phyloP scores from a whole-genome alignment of 2,113 vertebrate genomes.

The Sebastes fasciatus region DNA sequence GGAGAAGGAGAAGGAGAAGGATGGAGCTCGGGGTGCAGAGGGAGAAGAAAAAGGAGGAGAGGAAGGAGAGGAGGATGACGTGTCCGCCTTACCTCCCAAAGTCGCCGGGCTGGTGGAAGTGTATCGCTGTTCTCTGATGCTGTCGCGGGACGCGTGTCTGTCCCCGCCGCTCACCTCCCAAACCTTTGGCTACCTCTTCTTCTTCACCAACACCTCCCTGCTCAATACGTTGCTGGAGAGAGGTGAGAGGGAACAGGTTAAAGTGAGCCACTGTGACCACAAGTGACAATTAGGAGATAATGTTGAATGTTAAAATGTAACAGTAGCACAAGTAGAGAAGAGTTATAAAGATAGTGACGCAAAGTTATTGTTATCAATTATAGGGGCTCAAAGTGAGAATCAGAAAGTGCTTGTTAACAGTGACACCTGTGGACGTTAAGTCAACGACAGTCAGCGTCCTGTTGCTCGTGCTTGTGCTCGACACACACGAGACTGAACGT shows the following conservation, averaged over 20 bases:
- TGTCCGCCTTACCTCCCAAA: constrained; percentile 86
- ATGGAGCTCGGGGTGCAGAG: constrained; percentile 49
- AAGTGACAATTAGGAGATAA: not conserved
- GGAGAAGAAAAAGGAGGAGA: constrained; percentile 64
- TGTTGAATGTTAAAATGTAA: not conserved
- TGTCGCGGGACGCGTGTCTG: constrained; percentile 89
- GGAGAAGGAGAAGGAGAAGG: constrained; percentile 81
- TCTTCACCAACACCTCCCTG: constrained; percentile 96
- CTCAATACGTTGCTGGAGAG: constrained; percentile 94
- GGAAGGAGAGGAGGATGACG: constrained; percentile 80
- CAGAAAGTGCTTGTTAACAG: too few relatives aligned
- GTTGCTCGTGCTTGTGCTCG: too few relatives aligned
- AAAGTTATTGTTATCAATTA: not conserved
- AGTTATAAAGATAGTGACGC: not conserved
- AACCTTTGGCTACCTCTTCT: constrained; percentile 95
- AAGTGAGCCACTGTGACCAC: not conserved
- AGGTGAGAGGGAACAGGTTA: constrained; percentile 81
- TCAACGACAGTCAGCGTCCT: too few relatives aligned
- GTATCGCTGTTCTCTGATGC: constrained; percentile 89
- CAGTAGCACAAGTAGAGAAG: not conserved
- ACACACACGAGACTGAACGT: too few relatives aligned
- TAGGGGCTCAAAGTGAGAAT: too few relatives aligned
- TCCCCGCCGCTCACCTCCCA: constrained; percentile 93
- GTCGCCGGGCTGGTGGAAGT: constrained; percentile 89
- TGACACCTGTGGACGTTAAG: too few relatives aligned